Evolutionary conservation across 2,113 vertebrate genomes (phyloP).

Genomic region (Sialia sialis): DNA sequence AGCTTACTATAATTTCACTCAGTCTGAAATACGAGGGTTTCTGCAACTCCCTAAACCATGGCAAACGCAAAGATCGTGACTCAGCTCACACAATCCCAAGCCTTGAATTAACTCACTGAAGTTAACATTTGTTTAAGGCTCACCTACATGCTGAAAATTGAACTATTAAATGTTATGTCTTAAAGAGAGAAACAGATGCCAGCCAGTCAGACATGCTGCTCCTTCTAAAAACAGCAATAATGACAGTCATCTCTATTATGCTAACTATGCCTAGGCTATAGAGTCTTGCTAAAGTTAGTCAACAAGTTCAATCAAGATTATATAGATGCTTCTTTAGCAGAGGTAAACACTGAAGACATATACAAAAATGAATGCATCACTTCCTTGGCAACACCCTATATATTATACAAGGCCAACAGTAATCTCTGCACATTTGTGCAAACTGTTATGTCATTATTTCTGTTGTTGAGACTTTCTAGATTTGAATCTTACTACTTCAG

Average conservation of each 20-base stretch:
- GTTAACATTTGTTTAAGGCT: conserved; percentile 44
- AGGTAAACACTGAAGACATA: conserved; percentile 69
- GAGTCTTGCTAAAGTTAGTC: conserved; percentile 92
- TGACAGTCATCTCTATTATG: conserved; percentile 86
- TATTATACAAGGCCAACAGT: not conserved
- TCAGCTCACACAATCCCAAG: not conserved
- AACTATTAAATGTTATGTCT: conserved; percentile 71
- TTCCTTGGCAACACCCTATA: conserved; percentile 17
- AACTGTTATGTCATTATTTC: not conserved
- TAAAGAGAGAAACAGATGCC: conserved; percentile 82
- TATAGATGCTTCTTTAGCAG: conserved; percentile 63
- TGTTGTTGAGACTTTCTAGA: not conserved
- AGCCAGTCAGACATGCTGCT: conserved; percentile 77
- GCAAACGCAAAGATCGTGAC: not conserved
- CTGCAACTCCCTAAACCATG: not conserved
- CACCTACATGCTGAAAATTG: conserved; percentile 75
- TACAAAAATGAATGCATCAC: conserved; percentile 43
- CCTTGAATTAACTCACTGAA: conserved; percentile 42
- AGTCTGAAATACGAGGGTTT: conserved; percentile 21
- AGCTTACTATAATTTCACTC: conserved; percentile 51
- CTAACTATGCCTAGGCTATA: conserved; percentile 86
- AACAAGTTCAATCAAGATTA: conserved; percentile 75
- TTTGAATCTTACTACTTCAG: not conserved
- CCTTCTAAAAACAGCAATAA: conserved; percentile 94
- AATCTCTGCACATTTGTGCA: not conserved